Conservation (phyloP, 2,113 vertebrate species). For the Amblyopsis rosae region DNA sequence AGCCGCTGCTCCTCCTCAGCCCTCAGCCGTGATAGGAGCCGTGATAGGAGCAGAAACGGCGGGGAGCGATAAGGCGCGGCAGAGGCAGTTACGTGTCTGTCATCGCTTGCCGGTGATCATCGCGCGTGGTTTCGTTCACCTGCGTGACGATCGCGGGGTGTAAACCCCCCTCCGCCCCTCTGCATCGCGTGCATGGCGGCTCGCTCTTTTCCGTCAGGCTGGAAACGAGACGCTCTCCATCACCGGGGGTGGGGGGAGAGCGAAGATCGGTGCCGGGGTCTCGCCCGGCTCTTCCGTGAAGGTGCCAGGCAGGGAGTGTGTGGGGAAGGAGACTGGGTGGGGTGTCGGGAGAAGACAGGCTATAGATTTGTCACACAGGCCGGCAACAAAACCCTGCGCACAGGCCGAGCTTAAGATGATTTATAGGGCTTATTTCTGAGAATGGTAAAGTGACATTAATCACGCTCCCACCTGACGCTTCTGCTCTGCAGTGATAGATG, state of each 20-base stretch:
- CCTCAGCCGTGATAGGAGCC: conserved; percentile 6
- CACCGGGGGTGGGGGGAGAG: conserved; percentile 7
- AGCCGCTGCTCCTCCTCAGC: conserved; percentile 35
- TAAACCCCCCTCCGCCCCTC: too few species aligned
- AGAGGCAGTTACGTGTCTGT: conserved; percentile 24
- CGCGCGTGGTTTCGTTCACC: conserved; percentile 10
- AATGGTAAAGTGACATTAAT: conserved; percentile 85
- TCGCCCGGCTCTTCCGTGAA: neutral
- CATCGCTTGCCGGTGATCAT: conserved; percentile 13
- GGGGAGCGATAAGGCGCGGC: conserved; percentile 26
- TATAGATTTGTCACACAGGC: conserved; percentile 77
- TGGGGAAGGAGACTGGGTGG: conserved; percentile 13
- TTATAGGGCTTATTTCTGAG: conserved; percentile 85
- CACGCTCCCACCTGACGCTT: conserved; percentile 78
- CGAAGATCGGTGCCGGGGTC: neutral
- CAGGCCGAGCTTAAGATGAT: conserved; percentile 74
- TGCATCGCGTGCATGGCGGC: too few species aligned
- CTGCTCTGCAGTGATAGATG: conserved; percentile 82
- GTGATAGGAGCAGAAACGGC: conserved; percentile 28
- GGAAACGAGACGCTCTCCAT: conserved; percentile 37
- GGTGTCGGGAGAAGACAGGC: conserved; percentile 55
- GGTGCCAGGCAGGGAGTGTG: conserved; percentile 12
- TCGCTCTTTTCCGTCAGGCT: conserved; percentile 14
- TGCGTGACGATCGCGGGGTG: neutral
- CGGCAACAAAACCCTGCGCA: conserved; percentile 60